Evolutionary conservation across 2,113 vertebrate genomes (phyloP), one percentile per base, ranked within the genome.

Genomic region (Podilymbus podiceps): DNA sequence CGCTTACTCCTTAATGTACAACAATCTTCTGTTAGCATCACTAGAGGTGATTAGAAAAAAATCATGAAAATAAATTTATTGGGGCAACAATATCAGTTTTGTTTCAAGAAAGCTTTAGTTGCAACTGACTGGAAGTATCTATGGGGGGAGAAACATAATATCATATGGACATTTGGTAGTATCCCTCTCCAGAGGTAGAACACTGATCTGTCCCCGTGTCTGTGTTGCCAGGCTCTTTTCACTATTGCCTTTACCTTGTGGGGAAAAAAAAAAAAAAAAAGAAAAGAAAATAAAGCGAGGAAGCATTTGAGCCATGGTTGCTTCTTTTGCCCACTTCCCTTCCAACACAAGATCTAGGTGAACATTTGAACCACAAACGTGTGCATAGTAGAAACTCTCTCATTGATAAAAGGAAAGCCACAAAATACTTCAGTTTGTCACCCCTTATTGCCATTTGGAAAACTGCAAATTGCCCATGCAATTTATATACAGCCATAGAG

Each of bases 261-360:
- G n/a, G n/a, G 9, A 38, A 38, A 38, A 38, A 38, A 38, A 38
- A 38, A 38, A 38, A 38, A 38, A 38, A 38, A 38, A 38, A 38
- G 9, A 9, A 38, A 38, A 44, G 55, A 69, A 74, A 69, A 40
- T 35, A 5, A 69, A 78, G 2, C 0, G 6, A 46, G 8, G 15
- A 68, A 40, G 2, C 12, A 0, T 77, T 85, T 53, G n/a, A 80
- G 14, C 5, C 0, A 0, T 27, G 28, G 13, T 40, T 68, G 15
- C 16, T 73, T 76, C 58, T 53, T 59, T 77, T 77, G 8, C 13
- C 8, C 15, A 35, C 18, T 85, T 55, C 40, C 16, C 27, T 73
- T 69, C 40, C 46, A 44, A 52, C 11, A 27, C 25, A 35, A 44
- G 16, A 21, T 49, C 15, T 72, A 5, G 0, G 0, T 76, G 77